These are phyloP conservation scores for Lutraria rhynchaena DNA, from an alignment of 1,140 invertebrate species.

Conservation along the genomic window DNA sequence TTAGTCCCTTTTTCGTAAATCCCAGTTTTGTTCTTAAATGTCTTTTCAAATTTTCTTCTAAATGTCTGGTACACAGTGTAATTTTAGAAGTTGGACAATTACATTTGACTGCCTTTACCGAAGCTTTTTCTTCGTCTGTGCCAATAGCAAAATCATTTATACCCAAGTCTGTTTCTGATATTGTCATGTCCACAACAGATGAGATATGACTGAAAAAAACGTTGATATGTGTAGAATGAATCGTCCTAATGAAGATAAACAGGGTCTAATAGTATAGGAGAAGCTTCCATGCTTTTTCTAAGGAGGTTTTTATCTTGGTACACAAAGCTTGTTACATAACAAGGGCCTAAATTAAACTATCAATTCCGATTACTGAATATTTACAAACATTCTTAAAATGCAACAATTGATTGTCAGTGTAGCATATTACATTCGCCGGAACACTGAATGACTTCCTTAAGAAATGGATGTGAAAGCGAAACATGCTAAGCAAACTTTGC, in stretches of 20 bases:
- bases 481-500: too few relatives aligned
- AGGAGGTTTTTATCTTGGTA: constrained; percentile 28
- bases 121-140: constrained; percentile 36
- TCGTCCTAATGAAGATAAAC: constrained; percentile 56
- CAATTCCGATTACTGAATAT: neutral
- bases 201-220: constrained; percentile 36
- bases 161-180: neutral
- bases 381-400: constrained; percentile 15
- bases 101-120: constrained; percentile 29
- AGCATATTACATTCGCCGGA: constrained; percentile 10
- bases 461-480: too few relatives aligned
- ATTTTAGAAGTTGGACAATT: constrained; percentile 10
- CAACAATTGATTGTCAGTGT: neutral
- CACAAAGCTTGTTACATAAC: constrained; percentile 46
- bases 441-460: too few relatives aligned
- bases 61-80: too few relatives aligned
- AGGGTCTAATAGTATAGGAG: constrained; percentile 42
- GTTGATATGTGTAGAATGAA: constrained; percentile 9
- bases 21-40: constrained; percentile 37
- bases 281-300: constrained; percentile 22
- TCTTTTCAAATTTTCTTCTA: constrained; percentile 51
- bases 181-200: neutral
- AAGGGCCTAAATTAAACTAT: constrained; percentile 37
- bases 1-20: constrained; percentile 14
- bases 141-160: constrained; percentile 36